Evolutionary conservation across 2,113 vertebrate genomes (phyloP), one percentile per base, ranked within the genome.

Genomic region (Leptodactylus fuscus): DNA sequence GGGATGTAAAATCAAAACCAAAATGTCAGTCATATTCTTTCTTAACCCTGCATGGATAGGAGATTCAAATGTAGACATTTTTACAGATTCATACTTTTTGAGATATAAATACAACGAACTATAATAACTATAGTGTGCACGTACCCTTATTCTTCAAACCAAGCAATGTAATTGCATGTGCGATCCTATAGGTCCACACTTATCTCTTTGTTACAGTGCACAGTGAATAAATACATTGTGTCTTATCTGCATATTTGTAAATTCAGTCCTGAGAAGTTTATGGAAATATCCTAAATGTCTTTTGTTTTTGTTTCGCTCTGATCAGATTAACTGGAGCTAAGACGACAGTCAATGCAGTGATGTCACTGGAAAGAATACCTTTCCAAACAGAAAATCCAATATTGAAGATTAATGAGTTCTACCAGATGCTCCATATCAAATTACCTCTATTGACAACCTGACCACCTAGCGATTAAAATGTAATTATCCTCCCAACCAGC

Each of bases 371-470:
- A 27, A 85, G 44, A 12, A 27, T 16, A 76, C 85, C 81, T 87
- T 82, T 87, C 60, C 38, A 76, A 65, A 49, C 55, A 58, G 85
- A 83, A 76, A 76, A 83, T 87, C 65, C 22, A 80, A 85, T 62
- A 32, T 51, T 73, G 49, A 67, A 49, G 53, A 70, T 73, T 73
- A 86, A 86, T 81, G 51, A 73, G 9, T 51, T 81, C 3, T n/a
- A 81, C 11, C 65, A 80, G 76, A 70, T 71, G 65, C 76, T 73
- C 75, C 51, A 11, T 60, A 81, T 86, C 65, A 60, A 48, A 81
- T 86, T 73, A 86, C 84, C n/a, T 73, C 38, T 60, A 86, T 86
- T 86, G 84, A 80, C 84, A 71, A 41, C 22, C 62, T 44, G 18
- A 55, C 76, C 76, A 60, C 5, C 51, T 71, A 73, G 76, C 29